A percentile compares a stretch with the other conserved stretches of the same genome.
Conservation (phyloP, 1,140 invertebrate species). For the Cephus cinctus region DNA sequence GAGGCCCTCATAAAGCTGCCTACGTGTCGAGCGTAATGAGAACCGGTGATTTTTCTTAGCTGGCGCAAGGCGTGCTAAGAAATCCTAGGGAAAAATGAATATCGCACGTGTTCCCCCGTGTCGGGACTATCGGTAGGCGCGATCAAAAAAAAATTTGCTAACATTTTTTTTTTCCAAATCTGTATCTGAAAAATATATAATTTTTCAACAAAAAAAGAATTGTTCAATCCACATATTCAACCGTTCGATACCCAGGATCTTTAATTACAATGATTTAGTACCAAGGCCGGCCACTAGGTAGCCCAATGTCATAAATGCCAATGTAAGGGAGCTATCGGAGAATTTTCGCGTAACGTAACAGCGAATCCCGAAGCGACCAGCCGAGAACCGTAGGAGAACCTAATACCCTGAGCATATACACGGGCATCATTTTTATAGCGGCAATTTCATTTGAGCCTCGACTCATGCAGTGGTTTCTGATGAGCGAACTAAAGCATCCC, state of each 20-base stretch:
- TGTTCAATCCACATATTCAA: no score
- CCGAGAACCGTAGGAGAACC: not conserved
- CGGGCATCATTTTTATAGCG: slow-evolving; percentile 52
- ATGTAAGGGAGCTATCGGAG: not conserved
- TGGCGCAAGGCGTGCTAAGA: slow-evolving; percentile 17
- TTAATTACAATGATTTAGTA: slow-evolving; percentile 17
- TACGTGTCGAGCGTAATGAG: slow-evolving; percentile 58
- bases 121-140: not conserved
- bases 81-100: slow-evolving; percentile 50
- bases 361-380: no score
- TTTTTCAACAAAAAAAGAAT: no score
- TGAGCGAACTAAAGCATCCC: slow-evolving; percentile 39
- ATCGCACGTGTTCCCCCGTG: slow-evolving; percentile 4
- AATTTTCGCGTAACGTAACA: not conserved
- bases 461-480: slow-evolving; percentile 54
- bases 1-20: slow-evolving; percentile 53
- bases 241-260: no score
- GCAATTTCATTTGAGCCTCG: slow-evolving; percentile 54
- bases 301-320: not conserved
- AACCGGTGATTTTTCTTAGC: slow-evolving; percentile 55
- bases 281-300: not conserved
- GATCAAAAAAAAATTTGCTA: not conserved
- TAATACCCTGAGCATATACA: slow-evolving; percentile 48
- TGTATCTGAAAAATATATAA: no score
- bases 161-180: not conserved